Percentiles rank a stretch among this genome's conserved stretches.
These are phyloP conservation scores for Folsomia candida DNA, from an alignment of 2,888 invertebrate genomes.

Conservation along the genomic window DNA sequence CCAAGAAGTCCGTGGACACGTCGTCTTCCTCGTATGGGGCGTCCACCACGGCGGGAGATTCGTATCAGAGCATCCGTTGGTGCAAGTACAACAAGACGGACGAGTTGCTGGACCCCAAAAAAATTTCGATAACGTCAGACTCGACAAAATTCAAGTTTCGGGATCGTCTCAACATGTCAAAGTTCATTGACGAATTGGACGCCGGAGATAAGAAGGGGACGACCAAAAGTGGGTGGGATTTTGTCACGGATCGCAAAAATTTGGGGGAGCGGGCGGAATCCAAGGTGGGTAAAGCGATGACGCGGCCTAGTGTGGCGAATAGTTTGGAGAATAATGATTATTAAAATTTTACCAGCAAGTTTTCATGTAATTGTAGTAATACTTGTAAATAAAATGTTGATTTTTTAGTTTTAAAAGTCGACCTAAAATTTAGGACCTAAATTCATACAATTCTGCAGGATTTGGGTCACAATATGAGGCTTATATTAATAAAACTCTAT, in stretches of 20 bases:
- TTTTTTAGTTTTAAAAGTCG: too few species aligned
- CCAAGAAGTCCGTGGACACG: too few species aligned
- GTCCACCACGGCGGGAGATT: too few species aligned
- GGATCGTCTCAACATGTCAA: slow-evolving; percentile 18
- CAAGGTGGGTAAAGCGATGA: neutral
- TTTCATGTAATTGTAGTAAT: too few species aligned
- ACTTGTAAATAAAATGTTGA: too few species aligned
- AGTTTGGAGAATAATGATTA: neutral
- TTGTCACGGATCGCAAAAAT: neutral
- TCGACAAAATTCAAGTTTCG: slow-evolving; percentile 12
- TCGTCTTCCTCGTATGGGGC: too few species aligned
- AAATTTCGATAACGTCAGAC: neutral
- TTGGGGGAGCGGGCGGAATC: neutral
- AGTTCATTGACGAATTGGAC: slow-evolving; percentile 10
- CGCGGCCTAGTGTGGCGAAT: neutral
- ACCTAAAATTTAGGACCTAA: too few species aligned
- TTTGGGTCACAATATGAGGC: too few species aligned
- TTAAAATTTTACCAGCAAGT: too few species aligned
- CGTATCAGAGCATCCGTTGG: slow-evolving; percentile 23
- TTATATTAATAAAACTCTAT: too few species aligned
- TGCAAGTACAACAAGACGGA: slow-evolving; percentile 17
- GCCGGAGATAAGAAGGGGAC: neutral
- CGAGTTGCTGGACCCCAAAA: slow-evolving; percentile 15
- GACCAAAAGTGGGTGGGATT: neutral
- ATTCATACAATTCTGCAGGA: too few species aligned